Evolutionary conservation across 1,140 invertebrate genomes (phyloP), one percentile per base, ranked within the genome.

Genomic region (Diachasmimorpha longicaudata): DNA sequence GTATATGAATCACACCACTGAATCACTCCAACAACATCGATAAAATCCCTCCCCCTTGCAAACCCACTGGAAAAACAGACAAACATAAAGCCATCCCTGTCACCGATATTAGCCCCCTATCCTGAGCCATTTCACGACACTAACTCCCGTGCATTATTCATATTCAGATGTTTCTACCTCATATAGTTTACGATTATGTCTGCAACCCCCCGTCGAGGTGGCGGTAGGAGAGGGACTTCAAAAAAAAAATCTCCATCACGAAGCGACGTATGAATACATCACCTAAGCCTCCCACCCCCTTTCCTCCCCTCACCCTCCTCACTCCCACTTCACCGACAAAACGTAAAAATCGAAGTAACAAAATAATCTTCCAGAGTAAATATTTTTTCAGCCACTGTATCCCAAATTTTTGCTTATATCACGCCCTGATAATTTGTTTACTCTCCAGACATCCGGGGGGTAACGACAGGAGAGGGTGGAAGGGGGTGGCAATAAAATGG

Each of bases 121-220:
- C 23, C 23, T 63, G 10, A 31, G 19, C 58, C 58, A 25, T 63
- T 63, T 63, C 21, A 63, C 58, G 23, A 63, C 23, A 25, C 58
- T 63, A 55, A 19, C 48, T 16, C 48, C 58, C 58, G 58, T 63
- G 58, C 58, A 63, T 81, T 77, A 79, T 78, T 82, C 73, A 72
- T 81, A 81, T 85, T 81, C 81, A 79, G 77, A 83, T 83, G 79
- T 84, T 85, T 85, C 85, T 85, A 85, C 81, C 80, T 85, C 85
- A 84, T 85, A 81, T 85, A 85, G 79, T 84, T 85, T 85, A 85
- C 80, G 83, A 81, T 81, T 81, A 66, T 79, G 58, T 63, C 58
- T 52, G 6, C 48, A 52, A 4, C 21, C 23, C 2, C 58, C 79
- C 78, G 77, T 79, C 72, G 77, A 81, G 82, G 82, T 84, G 79